Percentiles rank a stretch among this genome's conserved stretches.
Conservation (phyloP, 1,140 invertebrate species). For the Tenebrio molitor region DNA sequence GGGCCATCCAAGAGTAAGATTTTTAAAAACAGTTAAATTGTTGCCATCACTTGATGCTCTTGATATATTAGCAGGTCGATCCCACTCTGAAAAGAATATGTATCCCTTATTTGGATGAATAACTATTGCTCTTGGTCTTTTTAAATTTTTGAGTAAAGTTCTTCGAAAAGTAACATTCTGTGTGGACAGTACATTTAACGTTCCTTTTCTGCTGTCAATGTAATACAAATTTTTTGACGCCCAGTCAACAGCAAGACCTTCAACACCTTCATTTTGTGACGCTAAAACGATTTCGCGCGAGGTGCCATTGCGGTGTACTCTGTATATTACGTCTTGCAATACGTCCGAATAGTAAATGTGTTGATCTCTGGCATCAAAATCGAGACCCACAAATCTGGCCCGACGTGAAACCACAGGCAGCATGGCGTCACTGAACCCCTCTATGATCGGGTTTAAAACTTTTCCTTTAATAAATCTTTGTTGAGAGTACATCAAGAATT, state of each 20-base stretch:
- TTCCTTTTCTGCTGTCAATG: conserved; percentile 96
- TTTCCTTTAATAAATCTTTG: conserved; percentile 97
- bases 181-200: conserved; percentile 93
- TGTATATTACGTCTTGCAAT: conserved; percentile 95
- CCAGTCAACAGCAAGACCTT: conserved; percentile 98
- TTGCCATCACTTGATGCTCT: conserved; percentile 90
- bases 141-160: conserved; percentile 89
- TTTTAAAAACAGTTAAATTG: conserved; percentile 89
- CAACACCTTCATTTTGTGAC: conserved; percentile 97
- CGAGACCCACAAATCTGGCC: conserved; percentile 96
- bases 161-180: conserved; percentile 86
- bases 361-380: conserved; percentile 93
- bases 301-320: conserved; percentile 90
- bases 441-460: conserved; percentile 88
- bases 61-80: conserved; percentile 95
- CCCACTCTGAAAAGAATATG: conserved; percentile 97
- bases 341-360: conserved; percentile 98
- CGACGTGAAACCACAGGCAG: conserved; percentile 89
- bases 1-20: conserved; percentile 95
- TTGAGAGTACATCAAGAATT: conserved; percentile 97
- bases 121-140: conserved; percentile 94
- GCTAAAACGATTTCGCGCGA: conserved; percentile 92
- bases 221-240: conserved; percentile 98
- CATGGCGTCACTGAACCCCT: conserved; percentile 95
- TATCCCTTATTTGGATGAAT: conserved; percentile 96